phyloP scores from a whole-genome alignment of 2,888 invertebrate species.

The Cheilosia vulpina region DNA sequence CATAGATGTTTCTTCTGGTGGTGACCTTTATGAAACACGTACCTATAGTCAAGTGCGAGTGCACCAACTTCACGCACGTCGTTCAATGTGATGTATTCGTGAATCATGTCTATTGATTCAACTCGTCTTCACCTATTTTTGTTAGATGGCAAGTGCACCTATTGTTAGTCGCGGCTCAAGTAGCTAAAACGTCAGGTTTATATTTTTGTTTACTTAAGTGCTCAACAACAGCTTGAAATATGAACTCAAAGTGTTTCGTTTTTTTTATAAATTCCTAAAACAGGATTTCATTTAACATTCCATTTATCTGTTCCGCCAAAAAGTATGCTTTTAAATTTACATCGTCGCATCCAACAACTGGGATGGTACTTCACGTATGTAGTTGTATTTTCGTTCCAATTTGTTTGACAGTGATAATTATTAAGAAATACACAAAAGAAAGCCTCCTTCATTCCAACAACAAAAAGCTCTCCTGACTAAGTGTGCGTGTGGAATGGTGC shows the following conservation, averaged over 20 bases:
- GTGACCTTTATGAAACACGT: background rate
- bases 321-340: slow-evolving; percentile 13
- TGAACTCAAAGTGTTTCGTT: background rate
- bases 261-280: background rate
- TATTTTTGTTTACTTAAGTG: background rate
- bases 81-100: too few species aligned
- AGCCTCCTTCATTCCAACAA: too few species aligned
- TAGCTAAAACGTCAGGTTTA: background rate
- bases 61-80: background rate
- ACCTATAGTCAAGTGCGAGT: background rate
- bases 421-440: too few species aligned
- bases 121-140: too few species aligned
- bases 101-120: too few species aligned
- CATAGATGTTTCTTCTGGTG: background rate
- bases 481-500: background rate
- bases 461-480: background rate
- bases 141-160: background rate
- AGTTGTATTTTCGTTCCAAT: background rate
- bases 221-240: too few species aligned
- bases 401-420: background rate
- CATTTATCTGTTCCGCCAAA: background rate
- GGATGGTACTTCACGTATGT: background rate
- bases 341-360: background rate
- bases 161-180: background rate
- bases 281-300: background rate